Evolutionary conservation across 2,113 vertebrate genomes (phyloP), one percentile per base, ranked within the genome.

Genomic region (Pygathrix nemaeus): DNA sequence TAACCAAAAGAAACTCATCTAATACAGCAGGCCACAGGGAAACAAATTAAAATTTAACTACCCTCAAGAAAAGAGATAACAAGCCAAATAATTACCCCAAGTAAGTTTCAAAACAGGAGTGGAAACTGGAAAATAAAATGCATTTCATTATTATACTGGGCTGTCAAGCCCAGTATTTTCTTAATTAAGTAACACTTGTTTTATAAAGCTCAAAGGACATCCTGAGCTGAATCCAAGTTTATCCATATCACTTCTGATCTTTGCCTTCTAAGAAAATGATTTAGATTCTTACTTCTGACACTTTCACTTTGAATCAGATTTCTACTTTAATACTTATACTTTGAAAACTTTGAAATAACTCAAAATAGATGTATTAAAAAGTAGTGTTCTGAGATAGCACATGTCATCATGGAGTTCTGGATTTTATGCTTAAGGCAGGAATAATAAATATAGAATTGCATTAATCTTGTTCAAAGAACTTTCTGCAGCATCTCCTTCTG

Each of bases 401-500:
- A 95, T 97, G 95, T 83, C 38, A 89, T 81, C 48, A 45, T 30
- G 66, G 90, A 97, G 85, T 86, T 98, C 80, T 97, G 61, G 57
- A 96, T 97, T 83, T 43, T 96, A 84, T 96, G 94, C 92, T 98
- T 81, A 97, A 97, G 87, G 90, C 90, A 98, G 68, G 81, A 97
- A 96, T 97, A 97, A 97, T 50, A 98, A 98, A 97, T 88, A 97
- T 95, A 94, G 73, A 98, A 97, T 78, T 95, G 32, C 70, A 88
- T 8, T 97, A 70, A 97, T 59, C 23, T 98, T 97, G 88, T 97
- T 98, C 78, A 97, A 97, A 98, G 72, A 97, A 98, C 11, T 82
- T 96, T 66, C 32, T 48, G 18, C 16, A 48, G 30, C 43, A 50
- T 89, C 64, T 86, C 35, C 43, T 96, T 96, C 78, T 98, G 52